Percentiles rank a stretch among this genome's conserved stretches.
Conservation (phyloP, 2,113 vertebrate genomes). For the Dissostichus mawsoni region DNA sequence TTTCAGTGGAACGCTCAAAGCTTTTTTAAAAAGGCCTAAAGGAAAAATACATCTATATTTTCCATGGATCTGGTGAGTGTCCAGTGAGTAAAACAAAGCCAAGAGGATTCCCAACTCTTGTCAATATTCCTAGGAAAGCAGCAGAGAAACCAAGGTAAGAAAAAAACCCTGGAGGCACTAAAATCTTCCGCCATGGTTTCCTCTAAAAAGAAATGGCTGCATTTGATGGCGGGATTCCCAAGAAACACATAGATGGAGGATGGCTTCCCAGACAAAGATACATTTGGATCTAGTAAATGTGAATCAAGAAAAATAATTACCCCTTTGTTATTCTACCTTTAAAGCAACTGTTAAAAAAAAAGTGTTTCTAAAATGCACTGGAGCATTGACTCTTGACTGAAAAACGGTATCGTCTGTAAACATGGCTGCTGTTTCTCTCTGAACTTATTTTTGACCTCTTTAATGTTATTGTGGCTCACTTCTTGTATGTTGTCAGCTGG, state of each 20-base stretch:
- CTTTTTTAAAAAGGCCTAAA: slow-evolving; percentile 5
- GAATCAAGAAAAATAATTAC: background rate
- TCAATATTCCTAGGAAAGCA: slow-evolving; percentile 24
- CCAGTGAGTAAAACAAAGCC: background rate
- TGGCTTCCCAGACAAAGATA: slow-evolving; percentile 4
- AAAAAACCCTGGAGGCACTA: slow-evolving; percentile 18
- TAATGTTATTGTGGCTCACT: too few species aligned
- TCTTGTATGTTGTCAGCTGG: too few species aligned
- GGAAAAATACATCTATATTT: slow-evolving; percentile 19
- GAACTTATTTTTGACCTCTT: too few species aligned
- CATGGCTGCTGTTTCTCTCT: too few species aligned
- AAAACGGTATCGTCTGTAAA: background rate
- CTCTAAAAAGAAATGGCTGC: slow-evolving; percentile 14
- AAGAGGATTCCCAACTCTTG: background rate
- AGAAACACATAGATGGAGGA: slow-evolving; percentile 2
- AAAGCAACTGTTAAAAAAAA: background rate
- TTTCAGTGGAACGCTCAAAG: slow-evolving; percentile 8
- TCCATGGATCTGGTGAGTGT: slow-evolving; percentile 7
- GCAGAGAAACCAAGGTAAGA: background rate
- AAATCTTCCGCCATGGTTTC: slow-evolving; percentile 16
- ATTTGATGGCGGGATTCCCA: slow-evolving; percentile 1
- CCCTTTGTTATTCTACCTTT: background rate
- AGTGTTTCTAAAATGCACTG: background rate
- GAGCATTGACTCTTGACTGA: background rate
- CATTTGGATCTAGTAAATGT: background rate